These are phyloP conservation scores for Alethe diademata DNA, from an alignment of 2,113 vertebrate species.

Conservation along the genomic window DNA sequence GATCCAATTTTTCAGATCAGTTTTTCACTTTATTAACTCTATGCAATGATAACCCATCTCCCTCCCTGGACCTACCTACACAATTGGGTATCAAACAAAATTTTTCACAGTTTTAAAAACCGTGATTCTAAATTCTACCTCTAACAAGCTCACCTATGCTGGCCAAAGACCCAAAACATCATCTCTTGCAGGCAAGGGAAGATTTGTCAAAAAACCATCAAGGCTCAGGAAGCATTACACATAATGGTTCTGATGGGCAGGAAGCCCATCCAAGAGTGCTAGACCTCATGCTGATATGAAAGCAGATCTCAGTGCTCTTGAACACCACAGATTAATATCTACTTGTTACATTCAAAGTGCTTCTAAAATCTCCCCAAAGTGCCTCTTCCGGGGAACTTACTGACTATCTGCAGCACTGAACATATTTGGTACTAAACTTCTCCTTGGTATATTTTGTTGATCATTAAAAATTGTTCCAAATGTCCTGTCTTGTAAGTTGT, in stretches of 20 bases:
- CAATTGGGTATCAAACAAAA: background rate
- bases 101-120: background rate
- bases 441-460: background rate
- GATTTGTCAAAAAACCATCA: background rate
- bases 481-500: background rate
- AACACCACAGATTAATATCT: background rate
- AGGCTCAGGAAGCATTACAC: background rate
- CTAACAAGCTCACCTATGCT: background rate
- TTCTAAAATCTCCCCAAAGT: background rate
- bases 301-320: background rate
- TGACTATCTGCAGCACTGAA: background rate
- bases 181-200: background rate
- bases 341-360: background rate
- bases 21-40: background rate
- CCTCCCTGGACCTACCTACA: background rate
- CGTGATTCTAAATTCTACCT: background rate
- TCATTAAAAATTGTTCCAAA: background rate
- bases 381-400: background rate
- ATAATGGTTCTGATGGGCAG: background rate
- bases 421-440: background rate
- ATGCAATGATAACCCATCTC: fast-evolving
- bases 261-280: background rate
- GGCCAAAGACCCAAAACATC: background rate
- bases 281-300: background rate
- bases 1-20: background rate